phyloP scores from a whole-genome alignment of 2,888 invertebrate species.

The Odontocerum albicorne region DNA sequence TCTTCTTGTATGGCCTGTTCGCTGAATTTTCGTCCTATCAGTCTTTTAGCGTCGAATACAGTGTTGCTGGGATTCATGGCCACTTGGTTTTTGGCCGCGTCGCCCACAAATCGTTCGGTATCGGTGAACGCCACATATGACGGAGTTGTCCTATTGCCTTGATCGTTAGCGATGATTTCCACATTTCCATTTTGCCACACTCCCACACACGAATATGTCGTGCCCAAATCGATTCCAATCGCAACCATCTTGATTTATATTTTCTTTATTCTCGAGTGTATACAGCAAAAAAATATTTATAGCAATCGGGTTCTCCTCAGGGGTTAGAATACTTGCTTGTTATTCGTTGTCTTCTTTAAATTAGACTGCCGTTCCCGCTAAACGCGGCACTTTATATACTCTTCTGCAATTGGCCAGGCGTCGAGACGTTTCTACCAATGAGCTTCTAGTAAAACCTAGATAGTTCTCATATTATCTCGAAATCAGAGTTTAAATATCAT shows the following conservation, averaged over 20 bases:
- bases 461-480: no score
- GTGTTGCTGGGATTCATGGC: slow-evolving; percentile 76
- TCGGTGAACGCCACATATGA: slow-evolving; percentile 88
- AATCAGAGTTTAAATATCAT: no score
- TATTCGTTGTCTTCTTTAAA: slow-evolving; percentile 6
- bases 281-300: no score
- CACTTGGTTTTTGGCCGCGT: slow-evolving; percentile 85
- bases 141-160: slow-evolving; percentile 86
- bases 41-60: slow-evolving; percentile 71
- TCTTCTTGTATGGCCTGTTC: slow-evolving; percentile 77
- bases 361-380: slow-evolving; percentile 14
- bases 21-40: slow-evolving; percentile 78
- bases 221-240: slow-evolving; percentile 83
- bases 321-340: no score
- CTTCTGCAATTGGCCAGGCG: slow-evolving; percentile 8
- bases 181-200: slow-evolving; percentile 83
- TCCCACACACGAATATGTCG: slow-evolving; percentile 85
- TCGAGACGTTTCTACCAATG: slow-evolving; percentile 19
- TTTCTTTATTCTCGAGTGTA: no score
- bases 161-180: slow-evolving; percentile 86
- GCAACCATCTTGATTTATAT: slow-evolving; percentile 44
- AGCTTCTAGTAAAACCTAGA: no score
- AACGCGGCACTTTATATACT: slow-evolving; percentile 11
- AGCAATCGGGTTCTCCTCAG: no score
- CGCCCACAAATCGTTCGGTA: slow-evolving; percentile 80